phyloP scores from a whole-genome alignment of 2,113 vertebrate genomes.

The Drymodes brunneopygia region DNA sequence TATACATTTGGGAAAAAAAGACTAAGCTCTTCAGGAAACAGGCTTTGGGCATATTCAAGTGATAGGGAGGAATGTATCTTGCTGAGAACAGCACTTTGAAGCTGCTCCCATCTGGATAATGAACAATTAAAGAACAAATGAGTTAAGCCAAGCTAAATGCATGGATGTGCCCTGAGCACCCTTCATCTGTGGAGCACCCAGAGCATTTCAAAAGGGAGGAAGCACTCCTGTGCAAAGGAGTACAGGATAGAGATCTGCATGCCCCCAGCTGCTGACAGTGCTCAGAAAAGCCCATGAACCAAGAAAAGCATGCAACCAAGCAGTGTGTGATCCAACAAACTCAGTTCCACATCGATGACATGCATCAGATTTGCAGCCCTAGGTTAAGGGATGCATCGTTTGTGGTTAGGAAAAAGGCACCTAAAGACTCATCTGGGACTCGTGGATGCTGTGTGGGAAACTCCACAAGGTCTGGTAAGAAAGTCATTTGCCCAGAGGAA shows the following conservation, averaged over 20 bases:
- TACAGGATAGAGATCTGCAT: neutral
- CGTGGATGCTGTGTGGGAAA: accelerated
- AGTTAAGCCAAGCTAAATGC: neutral
- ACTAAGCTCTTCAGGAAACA: neutral
- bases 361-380: no score
- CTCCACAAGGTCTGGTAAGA: accelerated
- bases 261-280: neutral
- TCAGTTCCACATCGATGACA: neutral
- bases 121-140: neutral
- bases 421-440: neutral
- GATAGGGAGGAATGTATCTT: neutral
- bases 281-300: neutral
- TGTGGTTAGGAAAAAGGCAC: neutral
- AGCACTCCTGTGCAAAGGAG: neutral
- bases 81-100: neutral
- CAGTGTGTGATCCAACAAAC: accelerated
- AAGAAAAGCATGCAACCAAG: neutral
- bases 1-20: neutral
- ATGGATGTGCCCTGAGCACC: neutral
- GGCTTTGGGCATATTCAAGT: neutral
- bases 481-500: neutral
- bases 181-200: neutral
- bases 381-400: accelerated
- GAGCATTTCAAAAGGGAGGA: neutral
- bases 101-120: neutral